phyloP scores from a whole-genome alignment of 2,797 vertebrate genomes.

The Enoplosus armatus region DNA sequence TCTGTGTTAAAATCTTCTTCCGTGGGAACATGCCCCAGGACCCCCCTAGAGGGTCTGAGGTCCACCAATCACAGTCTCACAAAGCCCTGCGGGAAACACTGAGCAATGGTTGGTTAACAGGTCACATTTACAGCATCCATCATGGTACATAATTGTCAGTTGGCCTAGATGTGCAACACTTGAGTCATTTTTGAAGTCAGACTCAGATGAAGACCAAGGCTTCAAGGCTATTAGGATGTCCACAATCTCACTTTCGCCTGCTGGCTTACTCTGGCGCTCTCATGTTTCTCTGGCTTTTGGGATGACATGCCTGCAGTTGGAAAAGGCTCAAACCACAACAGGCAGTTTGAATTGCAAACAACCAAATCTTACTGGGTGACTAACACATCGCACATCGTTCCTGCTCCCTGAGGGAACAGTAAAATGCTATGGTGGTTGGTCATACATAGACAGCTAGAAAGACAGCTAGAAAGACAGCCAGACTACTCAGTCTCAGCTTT shows the following conservation, averaged over 20 bases:
- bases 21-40: no score
- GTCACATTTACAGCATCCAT: constrained; percentile 43
- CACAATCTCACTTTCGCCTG: constrained; percentile 60
- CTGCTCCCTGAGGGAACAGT: constrained; percentile 32
- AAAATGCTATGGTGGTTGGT: constrained; percentile 46
- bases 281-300: constrained; percentile 58
- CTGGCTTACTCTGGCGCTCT: constrained; percentile 56
- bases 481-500: not conserved
- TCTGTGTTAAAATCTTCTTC: no score
- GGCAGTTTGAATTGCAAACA: constrained; percentile 55
- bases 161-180: constrained; percentile 53
- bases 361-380: constrained; percentile 49
- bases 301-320: constrained; percentile 40
- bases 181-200: constrained; percentile 52
- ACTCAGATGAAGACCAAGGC: constrained; percentile 30
- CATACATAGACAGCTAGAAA: constrained; percentile 35
- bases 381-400: constrained; percentile 36
- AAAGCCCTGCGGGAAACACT: no score
- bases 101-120: constrained; percentile 16
- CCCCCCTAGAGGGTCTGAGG: no score
- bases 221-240: constrained; percentile 39
- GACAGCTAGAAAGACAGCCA: constrained; percentile 25
- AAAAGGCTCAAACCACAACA: constrained; percentile 57
- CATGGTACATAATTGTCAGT: constrained; percentile 37
- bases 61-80: no score